Percentiles rank a stretch among this genome's conserved stretches.
These are phyloP conservation scores for Bergia puertoricense DNA, from an alignment of 92 coral and sea anemone genomes.

Conservation along the genomic window DNA sequence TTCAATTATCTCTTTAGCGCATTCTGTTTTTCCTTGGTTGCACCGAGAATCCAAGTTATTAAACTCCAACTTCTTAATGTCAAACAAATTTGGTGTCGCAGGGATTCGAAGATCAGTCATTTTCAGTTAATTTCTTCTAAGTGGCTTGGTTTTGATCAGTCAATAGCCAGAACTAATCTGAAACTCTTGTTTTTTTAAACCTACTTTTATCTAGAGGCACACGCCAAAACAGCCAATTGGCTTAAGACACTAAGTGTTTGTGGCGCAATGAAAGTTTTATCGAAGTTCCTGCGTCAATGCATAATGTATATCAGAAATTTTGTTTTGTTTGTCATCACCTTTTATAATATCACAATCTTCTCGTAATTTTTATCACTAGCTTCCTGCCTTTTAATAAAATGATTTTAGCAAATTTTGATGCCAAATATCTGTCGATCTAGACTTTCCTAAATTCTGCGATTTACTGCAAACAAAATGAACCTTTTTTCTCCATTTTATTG, in stretches of 20 bases:
- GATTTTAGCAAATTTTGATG: background rate
- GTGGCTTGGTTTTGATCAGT: background rate
- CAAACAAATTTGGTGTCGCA: background rate
- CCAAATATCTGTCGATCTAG: background rate
- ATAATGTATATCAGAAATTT: background rate
- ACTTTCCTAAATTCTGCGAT: background rate
- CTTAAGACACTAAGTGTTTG: background rate
- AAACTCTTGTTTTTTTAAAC: background rate
- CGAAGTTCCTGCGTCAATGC: background rate
- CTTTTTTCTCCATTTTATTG: background rate
- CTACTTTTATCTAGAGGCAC: background rate
- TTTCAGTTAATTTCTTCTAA: no score
- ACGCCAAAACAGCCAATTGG: background rate
- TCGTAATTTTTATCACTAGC: background rate
- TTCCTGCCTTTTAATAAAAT: background rate
- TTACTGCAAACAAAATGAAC: background rate
- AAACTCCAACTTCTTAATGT: background rate
- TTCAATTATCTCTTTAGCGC: background rate
- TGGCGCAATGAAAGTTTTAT: background rate
- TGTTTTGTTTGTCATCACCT: background rate
- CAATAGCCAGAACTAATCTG: background rate
- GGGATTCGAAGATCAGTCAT: constrained; percentile 2
- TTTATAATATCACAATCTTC: background rate
- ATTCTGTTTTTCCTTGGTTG: background rate
- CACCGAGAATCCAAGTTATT: background rate